Base-by-base conservation (phyloP, 2,797 vertebrate genomes). In the Naso thynnoides region DNA sequence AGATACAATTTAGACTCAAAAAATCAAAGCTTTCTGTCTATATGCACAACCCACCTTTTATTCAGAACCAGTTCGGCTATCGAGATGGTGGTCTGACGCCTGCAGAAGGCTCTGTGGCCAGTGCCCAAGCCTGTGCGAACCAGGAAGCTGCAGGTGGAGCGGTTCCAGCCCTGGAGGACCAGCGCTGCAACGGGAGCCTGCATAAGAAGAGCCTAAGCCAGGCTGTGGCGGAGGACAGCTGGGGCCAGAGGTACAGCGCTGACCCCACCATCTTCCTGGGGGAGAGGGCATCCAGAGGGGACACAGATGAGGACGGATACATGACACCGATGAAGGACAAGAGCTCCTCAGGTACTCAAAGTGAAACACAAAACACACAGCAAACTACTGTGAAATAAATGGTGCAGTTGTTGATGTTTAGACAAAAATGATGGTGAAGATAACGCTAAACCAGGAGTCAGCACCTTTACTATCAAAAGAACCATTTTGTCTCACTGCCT, bases 311-410 rank as follows among this genome's bases (percentile, higher is more conserved):
- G 86, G 97, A 99, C 0, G 96, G 96, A 18, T 98, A 98, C 92
- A 97, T 99, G 96, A 98, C 95, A 0, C 96, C 97, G 0, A 97
- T 97, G 95, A 94, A 97, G 89, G 97, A 99, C 88, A 98, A 98
- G 75, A 90, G 92, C 73, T 95, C 96, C 75, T 95, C 96, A 96
- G 97, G 98, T 98, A 58, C 10, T 36, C 9, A 36, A 36, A n/a
- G 19, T 8, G 11, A 63, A 54, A 66, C 15, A 38, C 16, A 56
- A 21, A 44, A n/a, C n/a, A n/a, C 33, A 24, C 16, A 61, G 11
- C n/a, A 16, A 13, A 39, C 2, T 3, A 2, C 5, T 5, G 13
- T 21, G 10, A 31, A 49, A 33, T 31, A n/a, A 47, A 57, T n/a
- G n/a, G 1, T 47, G 19, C 2, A 41, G 62, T n/a, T n/a, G n/a